Base-by-base conservation (phyloP, 1,140 invertebrate species). In the Hermatobates lingyangjiaoensis region DNA sequence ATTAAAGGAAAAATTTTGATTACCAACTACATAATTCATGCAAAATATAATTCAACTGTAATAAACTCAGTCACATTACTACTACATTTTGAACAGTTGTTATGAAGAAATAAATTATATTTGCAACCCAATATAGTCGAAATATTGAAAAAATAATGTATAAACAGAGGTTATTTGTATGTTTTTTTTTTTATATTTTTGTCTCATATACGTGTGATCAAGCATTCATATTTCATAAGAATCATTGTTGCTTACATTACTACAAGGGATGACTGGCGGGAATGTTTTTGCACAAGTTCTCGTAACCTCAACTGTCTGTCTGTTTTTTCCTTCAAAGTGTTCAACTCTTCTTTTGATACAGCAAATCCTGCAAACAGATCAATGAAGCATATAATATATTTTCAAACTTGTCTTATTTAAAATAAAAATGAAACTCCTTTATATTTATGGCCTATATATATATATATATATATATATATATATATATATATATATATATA, bases 211-310 rank as follows among this genome's bases (percentile, higher is more conserved):
- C 30, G n/a, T n/a, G n/a, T n/a, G n/a, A 7, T 7, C 30, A 34
- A 10, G n/a, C 30, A 34, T n/a, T 7, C 30, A 34, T 25, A 45
- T 14, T 44, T 15, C 48, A 39, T 45, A 46, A n/a, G n/a, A n/a
- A n/a, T n/a, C n/a, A n/a, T n/a, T n/a, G n/a, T n/a, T 39, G 77
- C 80, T 75, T 73, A 86, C 90, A 95, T 92, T 42, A 94, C 85
- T 60, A 95, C 78, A 21, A 95, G 71, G 34, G 77, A 76, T 1
- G 89, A 80, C 46, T 87, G 73, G 58, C 67, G 77, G 3, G 88
- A 93, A 67, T 93, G 79, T 63, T 87, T 76, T 27, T 83, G 63
- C 18, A 95, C 64, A 52, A 92, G 67, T 65, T 95, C 88, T 50
- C 86, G 71, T 38, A 94, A 71, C 57, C 88, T 70, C 52, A 95